Evolutionary conservation across 2,113 vertebrate genomes (phyloP).

Genomic region (Podarcis cretensis): DNA sequence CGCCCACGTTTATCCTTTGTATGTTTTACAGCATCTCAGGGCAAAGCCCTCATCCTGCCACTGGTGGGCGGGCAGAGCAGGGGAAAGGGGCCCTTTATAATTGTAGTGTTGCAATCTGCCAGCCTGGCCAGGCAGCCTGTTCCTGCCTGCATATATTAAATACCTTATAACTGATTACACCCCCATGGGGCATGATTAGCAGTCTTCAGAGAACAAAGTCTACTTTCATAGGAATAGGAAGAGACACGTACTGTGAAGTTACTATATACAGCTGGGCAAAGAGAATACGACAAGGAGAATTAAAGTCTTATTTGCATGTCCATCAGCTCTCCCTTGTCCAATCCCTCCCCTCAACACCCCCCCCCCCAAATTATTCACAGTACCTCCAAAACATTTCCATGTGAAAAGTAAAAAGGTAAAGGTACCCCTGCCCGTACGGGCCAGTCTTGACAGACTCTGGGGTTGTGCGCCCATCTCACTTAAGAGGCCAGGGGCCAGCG

Average conservation of each 20-base stretch:
- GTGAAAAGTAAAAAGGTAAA: background rate
- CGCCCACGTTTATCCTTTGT: conserved; percentile 66
- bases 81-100: conserved; percentile 76
- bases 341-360: background rate
- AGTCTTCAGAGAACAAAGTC: conserved; percentile 84
- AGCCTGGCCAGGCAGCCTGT: conserved; percentile 76
- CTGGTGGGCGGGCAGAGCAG: conserved; percentile 62
- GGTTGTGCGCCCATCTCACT: no score
- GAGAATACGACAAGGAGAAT: conserved; percentile 30
- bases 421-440: no score
- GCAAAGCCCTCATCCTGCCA: conserved; percentile 62
- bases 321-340: conserved; percentile 12
- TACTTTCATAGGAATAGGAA: conserved; percentile 82
- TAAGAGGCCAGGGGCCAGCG: no score
- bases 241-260: conserved; percentile 75
- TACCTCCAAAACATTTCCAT: background rate
- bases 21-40: conserved; percentile 57
- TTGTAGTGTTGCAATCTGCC: conserved; percentile 82
- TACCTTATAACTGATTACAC: conserved; percentile 83
- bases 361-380: background rate
- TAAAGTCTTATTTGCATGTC: conserved; percentile 26
- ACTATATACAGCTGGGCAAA: conserved; percentile 74
- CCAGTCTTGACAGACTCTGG: no score
- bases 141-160: conserved; percentile 82
- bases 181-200: conserved; percentile 83